These are phyloP conservation scores for Chloroceryle aenea DNA, from an alignment of 2,113 vertebrate genomes.

Conservation along the genomic window DNA sequence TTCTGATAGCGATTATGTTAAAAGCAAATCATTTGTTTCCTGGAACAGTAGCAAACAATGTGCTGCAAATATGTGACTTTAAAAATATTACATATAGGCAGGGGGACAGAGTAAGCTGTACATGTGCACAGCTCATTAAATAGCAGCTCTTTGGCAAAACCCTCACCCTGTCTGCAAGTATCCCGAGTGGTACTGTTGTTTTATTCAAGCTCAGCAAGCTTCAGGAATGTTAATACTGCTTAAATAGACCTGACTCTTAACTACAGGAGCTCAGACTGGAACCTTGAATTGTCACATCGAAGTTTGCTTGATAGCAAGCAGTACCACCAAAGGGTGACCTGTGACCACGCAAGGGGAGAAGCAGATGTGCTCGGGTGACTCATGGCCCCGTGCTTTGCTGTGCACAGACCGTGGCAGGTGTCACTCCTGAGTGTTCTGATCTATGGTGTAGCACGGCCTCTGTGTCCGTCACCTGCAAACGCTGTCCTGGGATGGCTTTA, in stretches of 20 bases:
- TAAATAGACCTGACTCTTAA: slow-evolving; percentile 3
- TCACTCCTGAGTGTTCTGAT: neutral
- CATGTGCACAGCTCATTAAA: slow-evolving; percentile 9
- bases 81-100: neutral
- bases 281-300: neutral
- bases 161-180: neutral
- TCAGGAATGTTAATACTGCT: neutral
- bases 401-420: rapidly evolving
- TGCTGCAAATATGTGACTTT: slow-evolving; percentile 45
- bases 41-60: slow-evolving; percentile 31
- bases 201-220: slow-evolving; percentile 51
- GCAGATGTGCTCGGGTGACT: rapidly evolving
- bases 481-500: rapidly evolving
- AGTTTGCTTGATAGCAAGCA: neutral
- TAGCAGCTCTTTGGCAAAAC: slow-evolving; percentile 13
- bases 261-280: neutral
- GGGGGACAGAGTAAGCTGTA: slow-evolving; percentile 24
- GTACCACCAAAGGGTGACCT: neutral
- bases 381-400: rapidly evolving
- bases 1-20: slow-evolving; percentile 56
- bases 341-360: neutral
- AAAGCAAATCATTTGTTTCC: slow-evolving; percentile 69
- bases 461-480: neutral
- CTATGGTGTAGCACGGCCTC: neutral
- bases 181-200: slow-evolving; percentile 14